Evolutionary conservation across 2,888 invertebrate species (phyloP).

Genomic region (Hypsopygia costalis): DNA sequence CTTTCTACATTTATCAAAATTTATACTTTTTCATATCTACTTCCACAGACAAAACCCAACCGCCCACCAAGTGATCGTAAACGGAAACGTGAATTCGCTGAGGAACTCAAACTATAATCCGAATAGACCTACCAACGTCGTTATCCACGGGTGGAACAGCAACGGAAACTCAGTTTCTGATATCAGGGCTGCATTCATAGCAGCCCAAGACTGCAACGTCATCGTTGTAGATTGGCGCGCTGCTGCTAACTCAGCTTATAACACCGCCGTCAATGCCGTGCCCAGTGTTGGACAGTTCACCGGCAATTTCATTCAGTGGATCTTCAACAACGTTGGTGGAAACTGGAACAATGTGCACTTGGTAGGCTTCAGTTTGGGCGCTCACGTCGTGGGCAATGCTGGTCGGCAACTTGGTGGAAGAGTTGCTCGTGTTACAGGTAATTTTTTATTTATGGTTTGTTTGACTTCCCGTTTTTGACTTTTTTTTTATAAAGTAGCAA

Average conservation of each 20-base stretch:
- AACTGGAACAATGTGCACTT: slow-evolving; percentile 62
- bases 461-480: too few relatives aligned
- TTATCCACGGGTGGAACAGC: slow-evolving; percentile 60
- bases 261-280: slow-evolving; percentile 45
- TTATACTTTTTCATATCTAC: neutral
- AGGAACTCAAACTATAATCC: slow-evolving; percentile 40
- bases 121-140: slow-evolving; percentile 37
- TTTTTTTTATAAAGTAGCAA: too few relatives aligned
- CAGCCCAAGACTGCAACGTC: slow-evolving; percentile 49
- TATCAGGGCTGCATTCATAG: slow-evolving; percentile 45
- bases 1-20: too few relatives aligned
- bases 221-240: slow-evolving; percentile 65
- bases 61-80: slow-evolving; percentile 39
- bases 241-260: slow-evolving; percentile 38
- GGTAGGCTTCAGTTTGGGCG: slow-evolving; percentile 69
- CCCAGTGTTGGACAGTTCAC: slow-evolving; percentile 50
- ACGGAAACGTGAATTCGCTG: slow-evolving; percentile 44
- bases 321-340: slow-evolving; percentile 50
- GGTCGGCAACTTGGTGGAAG: slow-evolving; percentile 39
- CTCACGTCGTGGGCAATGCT: slow-evolving; percentile 61
- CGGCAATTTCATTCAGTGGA: slow-evolving; percentile 61
- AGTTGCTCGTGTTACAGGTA: slow-evolving; percentile 48
- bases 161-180: slow-evolving; percentile 37
- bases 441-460: too few relatives aligned
- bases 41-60: slow-evolving; percentile 36